Evolutionary conservation across 2,113 vertebrate species (phyloP).

Genomic region (Menidia beryllina): DNA sequence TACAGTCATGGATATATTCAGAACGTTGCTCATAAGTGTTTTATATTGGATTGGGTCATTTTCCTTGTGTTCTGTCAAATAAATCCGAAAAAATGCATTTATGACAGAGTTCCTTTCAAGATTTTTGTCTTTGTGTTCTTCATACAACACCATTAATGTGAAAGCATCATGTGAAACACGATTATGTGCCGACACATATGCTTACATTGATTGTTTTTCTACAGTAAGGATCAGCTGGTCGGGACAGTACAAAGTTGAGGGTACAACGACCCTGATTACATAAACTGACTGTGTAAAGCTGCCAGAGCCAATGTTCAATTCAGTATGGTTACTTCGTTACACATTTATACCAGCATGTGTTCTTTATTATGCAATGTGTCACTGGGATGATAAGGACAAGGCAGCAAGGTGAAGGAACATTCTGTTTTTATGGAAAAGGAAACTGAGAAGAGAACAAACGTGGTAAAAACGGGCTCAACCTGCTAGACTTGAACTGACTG

Average conservation of each 20-base stretch:
- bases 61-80: neutral
- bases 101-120: constrained; percentile 2
- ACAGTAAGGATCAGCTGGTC: neutral
- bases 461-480: neutral
- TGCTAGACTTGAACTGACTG: neutral
- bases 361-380: constrained; percentile 34
- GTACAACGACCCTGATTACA: constrained; percentile 35
- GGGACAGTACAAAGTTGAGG: constrained; percentile 49
- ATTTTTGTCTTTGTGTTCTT: too few relatives aligned
- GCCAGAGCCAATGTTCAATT: neutral
- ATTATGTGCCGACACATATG: neutral
- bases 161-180: neutral
- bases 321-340: neutral
- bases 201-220: neutral
- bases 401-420: constrained; percentile 33
- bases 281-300: constrained; percentile 13
- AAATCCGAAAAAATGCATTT: neutral
- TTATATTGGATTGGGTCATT: neutral
- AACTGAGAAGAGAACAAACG: neutral
- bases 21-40: too few relatives aligned
- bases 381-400: constrained; percentile 30
- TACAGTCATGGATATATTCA: neutral
- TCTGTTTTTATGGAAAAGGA: neutral
- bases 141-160: too few relatives aligned
- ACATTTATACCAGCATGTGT: constrained; percentile 7